Conservation (phyloP, 2,797 vertebrate species). For the Argya squamiceps region DNA sequence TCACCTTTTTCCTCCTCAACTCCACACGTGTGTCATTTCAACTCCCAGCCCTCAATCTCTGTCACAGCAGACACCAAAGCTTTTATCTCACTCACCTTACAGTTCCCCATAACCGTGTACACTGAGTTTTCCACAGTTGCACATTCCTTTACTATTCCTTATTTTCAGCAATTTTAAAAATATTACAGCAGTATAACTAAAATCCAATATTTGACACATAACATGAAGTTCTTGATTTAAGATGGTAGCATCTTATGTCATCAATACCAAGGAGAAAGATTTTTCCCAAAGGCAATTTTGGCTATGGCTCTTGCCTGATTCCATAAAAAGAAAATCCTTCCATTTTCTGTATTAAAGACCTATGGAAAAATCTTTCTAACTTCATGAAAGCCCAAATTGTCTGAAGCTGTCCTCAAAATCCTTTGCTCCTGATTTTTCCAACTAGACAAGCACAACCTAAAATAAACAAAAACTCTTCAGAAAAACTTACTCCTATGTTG, state of each 20-base stretch:
- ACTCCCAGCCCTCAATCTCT: not conserved
- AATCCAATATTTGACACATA: not conserved
- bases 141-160: not conserved
- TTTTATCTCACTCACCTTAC: not conserved
- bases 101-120: rapidly evolving
- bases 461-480: not conserved
- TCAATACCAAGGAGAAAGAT: not conserved
- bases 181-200: not conserved
- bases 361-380: not conserved
- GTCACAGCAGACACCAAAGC: rapidly evolving
- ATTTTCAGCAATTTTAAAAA: not conserved
- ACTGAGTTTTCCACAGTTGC: not conserved
- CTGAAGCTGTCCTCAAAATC: not conserved
- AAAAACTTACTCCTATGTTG: not conserved
- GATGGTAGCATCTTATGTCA: not conserved
- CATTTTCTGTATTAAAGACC: not conserved
- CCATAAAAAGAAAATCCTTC: not conserved
- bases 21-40: not conserved
- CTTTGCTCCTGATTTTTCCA: not conserved
- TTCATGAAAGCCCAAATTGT: not conserved
- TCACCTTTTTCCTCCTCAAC: not conserved
- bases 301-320: not conserved
- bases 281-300: not conserved
- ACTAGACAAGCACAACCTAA: not conserved
- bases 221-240: not conserved